A percentile compares a stretch with the other conserved stretches of the same genome.
phyloP scores from a whole-genome alignment of 1,140 invertebrate genomes.

The Conopomorpha cramerella region DNA sequence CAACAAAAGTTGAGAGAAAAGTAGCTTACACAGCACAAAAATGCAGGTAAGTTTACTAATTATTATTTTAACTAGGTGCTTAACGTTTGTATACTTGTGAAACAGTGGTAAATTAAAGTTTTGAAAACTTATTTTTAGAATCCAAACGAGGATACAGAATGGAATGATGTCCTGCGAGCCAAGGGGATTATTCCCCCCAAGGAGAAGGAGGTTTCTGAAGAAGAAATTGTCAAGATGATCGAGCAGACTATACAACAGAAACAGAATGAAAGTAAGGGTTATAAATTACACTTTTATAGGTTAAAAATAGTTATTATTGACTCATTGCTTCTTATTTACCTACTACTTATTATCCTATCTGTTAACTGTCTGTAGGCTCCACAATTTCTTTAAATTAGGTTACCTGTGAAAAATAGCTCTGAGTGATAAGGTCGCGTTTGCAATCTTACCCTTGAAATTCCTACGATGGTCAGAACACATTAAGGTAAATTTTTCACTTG shows the following conservation, averaged over 20 bases:
- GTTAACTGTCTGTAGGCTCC: constrained; percentile 1
- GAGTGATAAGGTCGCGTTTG: no score
- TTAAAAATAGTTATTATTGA: no score
- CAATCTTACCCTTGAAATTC: no score
- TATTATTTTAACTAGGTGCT: no score
- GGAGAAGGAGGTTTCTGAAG: constrained; percentile 85
- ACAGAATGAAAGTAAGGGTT: constrained; percentile 58
- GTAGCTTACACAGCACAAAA: not conserved
- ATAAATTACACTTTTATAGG: constrained; percentile 16
- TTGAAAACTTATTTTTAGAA: constrained; percentile 68
- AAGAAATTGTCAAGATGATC: constrained; percentile 86
- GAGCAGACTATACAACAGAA: constrained; percentile 85
- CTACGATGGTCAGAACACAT: no score
- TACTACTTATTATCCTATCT: constrained; percentile 8
- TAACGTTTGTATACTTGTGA: no score
- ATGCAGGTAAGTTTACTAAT: constrained; percentile 39
- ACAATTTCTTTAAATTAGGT: not conserved
- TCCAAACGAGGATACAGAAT: constrained; percentile 94
- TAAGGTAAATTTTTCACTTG: no score
- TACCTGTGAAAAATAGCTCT: not conserved
- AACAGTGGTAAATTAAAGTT: no score
- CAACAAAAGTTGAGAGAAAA: no score
- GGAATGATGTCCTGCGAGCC: constrained; percentile 91
- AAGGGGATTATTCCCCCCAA: constrained; percentile 91
- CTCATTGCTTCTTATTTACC: no score